Evolutionary conservation across 2,797 vertebrate species (phyloP), one percentile per base, ranked within the genome.

Genomic region (Galagoides demidoff): DNA sequence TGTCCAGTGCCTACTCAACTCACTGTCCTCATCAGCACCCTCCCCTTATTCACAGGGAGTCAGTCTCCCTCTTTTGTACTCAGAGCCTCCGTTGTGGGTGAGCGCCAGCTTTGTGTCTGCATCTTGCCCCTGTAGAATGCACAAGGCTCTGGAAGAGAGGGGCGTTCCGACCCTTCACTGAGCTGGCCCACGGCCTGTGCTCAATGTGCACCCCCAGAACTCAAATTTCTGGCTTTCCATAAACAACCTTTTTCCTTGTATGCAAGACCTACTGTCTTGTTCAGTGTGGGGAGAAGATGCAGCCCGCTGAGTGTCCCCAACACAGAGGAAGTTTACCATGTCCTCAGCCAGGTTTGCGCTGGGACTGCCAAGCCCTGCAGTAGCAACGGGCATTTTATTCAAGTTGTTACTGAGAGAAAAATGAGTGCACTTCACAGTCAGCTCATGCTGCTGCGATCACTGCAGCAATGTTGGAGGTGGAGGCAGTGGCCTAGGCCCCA

Each of bases 401-500:
- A 55, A 74, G 87, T 49, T 14, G 39, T 10, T 63, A 70, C 70
- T 13, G 55, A 73, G 14, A 55, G 17, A 31, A 55, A 45, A 31
- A 71, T 63, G 63, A 61, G 61, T 0, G 19, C 29, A 19, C 23
- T 73, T 76, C 22, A 22, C 1, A 57, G 10, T 63, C 25, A 52
- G 11, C 27, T 70, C 71, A 3, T 5, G 22, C 31, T 19, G 5
- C 45, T 85, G 57, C 34, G 39, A 31, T 11, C 55, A 90, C 27
- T 4, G 0, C 97, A 98, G 98, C 97, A 95, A 57, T 76, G 43
- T 16, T 20, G 43, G 19, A 10, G 70, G 94, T 76, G 71, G 34
- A 19, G 43, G 71, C 14, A 95, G 95, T 63, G 97, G 95, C 3
- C 79, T 95, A 92, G 98, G 94, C 88, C 97, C 97, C 0, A 97